These are phyloP conservation scores for Columba guinea DNA, from an alignment of 2,797 vertebrate genomes.

Conservation along the genomic window DNA sequence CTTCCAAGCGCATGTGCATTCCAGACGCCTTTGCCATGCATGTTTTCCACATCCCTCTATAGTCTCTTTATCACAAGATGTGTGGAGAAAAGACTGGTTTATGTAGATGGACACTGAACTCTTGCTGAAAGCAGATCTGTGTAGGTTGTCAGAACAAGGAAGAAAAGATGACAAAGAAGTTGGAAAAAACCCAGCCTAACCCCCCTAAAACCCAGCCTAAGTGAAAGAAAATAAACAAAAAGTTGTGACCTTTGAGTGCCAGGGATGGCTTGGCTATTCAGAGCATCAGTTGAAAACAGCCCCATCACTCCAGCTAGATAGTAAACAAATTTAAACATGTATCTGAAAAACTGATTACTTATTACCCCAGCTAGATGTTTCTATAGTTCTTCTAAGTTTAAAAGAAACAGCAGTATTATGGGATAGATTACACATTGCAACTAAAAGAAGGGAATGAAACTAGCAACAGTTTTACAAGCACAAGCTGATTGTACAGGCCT, in stretches of 20 bases:
- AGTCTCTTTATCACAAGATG: not conserved
- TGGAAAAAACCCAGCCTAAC: not conserved
- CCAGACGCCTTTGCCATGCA: not conserved
- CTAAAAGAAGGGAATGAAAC: slow-evolving; percentile 36
- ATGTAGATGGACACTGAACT: not conserved
- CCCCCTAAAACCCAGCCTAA: not conserved
- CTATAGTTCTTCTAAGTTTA: slow-evolving; percentile 24
- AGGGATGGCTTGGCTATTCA: not conserved
- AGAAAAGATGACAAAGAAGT: not conserved
- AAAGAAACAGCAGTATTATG: not conserved
- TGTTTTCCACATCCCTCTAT: not conserved
- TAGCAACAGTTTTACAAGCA: not conserved
- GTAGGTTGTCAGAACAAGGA: not conserved
- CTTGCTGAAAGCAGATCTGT: not conserved
- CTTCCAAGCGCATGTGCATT: not conserved
- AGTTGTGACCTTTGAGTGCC: not conserved
- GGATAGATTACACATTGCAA: slow-evolving; percentile 40
- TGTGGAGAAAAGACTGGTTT: not conserved
- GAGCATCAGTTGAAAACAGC: not conserved
- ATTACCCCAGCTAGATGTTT: slow-evolving; percentile 4
- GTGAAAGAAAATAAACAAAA: not conserved
- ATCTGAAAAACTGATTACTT: slow-evolving; percentile 40
- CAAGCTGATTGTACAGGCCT: not conserved
- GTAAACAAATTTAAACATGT: slow-evolving; percentile 32
- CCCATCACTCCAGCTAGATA: not conserved